Conservation (phyloP, 2,113 vertebrate genomes). For the Noctilio leporinus region DNA sequence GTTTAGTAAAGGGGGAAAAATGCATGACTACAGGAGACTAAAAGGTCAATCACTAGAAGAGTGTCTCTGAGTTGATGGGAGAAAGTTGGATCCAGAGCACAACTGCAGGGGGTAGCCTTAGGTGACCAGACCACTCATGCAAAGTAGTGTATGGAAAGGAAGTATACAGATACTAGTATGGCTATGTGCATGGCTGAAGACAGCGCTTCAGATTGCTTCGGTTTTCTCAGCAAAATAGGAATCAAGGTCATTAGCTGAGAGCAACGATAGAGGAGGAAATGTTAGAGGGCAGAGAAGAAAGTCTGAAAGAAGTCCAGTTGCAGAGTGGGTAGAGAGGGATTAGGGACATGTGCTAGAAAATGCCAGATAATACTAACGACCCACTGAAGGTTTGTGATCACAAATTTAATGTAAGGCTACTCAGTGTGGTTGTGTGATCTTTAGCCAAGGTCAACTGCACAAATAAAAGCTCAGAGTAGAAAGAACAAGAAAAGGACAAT, state of each 20-base stretch:
- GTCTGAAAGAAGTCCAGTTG: not conserved
- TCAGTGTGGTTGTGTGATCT: not conserved
- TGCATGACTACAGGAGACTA: not conserved
- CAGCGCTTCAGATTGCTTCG: not conserved
- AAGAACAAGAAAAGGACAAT: not conserved
- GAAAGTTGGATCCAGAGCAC: not conserved
- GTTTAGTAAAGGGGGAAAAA: not conserved
- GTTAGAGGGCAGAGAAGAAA: not conserved
- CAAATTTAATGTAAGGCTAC: not conserved
- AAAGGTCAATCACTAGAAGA: not conserved
- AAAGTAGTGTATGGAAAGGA: not conserved
- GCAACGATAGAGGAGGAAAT: not conserved
- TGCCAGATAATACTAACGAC: not conserved
- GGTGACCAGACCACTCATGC: not conserved
- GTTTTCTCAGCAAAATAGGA: not conserved
- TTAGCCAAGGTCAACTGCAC: not conserved
- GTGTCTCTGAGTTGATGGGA: not conserved
- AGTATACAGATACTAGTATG: not conserved
- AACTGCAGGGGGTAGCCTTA: not conserved
- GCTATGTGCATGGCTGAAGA: not conserved
- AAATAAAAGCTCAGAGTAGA: not conserved
- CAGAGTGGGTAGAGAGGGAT: not conserved
- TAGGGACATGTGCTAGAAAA: not conserved
- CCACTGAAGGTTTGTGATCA: not conserved
- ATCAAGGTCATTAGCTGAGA: not conserved